Evolutionary conservation across 2,113 vertebrate genomes (phyloP).

Genomic region (Nesoenas mayeri): DNA sequence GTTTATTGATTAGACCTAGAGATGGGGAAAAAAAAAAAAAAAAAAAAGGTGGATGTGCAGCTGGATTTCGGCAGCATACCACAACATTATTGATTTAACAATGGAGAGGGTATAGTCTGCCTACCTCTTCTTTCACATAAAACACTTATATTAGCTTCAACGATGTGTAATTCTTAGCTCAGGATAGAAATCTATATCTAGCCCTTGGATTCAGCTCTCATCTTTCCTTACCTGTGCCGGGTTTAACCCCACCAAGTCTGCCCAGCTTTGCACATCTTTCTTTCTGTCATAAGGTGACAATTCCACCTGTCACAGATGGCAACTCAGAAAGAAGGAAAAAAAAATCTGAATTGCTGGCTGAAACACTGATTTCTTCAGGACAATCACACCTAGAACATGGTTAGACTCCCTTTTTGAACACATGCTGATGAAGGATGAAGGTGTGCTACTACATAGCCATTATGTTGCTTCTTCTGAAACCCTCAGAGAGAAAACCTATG

Average conservation of each 20-base stretch:
- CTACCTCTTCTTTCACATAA: conserved; percentile 1
- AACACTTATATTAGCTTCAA: conserved; percentile 18
- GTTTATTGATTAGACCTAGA: conserved; percentile 12
- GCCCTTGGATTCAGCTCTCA: neutral
- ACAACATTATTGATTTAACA: neutral
- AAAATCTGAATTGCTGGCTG: neutral
- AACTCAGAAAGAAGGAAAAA: neutral
- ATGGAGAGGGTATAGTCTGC: neutral
- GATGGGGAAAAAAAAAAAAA: neutral
- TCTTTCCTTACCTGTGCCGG: neutral
- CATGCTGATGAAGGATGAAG: neutral
- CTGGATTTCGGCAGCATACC: neutral
- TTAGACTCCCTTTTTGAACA: neutral
- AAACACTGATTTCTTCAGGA: neutral
- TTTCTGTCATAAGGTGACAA: neutral
- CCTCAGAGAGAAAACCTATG: conserved; percentile 4
- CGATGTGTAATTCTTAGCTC: neutral
- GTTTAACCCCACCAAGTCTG: neutral
- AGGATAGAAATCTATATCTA: neutral
- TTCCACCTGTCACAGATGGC: neutral
- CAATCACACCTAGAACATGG: neutral
- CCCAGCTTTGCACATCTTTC: neutral
- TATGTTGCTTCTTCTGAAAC: neutral
- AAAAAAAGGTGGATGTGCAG: fast-evolving
- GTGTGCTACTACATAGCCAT: fast-evolving